phyloP scores from a whole-genome alignment of 1,140 invertebrate species.

The Cherax destructor region DNA sequence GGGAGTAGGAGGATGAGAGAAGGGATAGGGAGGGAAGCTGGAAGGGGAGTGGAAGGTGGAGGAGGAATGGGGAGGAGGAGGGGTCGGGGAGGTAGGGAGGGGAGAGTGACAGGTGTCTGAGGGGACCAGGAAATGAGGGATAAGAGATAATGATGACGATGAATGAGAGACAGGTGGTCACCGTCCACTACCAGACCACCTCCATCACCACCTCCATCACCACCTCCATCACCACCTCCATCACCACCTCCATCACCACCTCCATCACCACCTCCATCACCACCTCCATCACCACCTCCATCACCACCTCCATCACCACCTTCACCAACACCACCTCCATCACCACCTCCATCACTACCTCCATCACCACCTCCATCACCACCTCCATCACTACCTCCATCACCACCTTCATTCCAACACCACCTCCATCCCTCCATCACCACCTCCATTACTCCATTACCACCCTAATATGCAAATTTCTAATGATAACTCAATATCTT shows the following conservation, averaged over 20 bases:
- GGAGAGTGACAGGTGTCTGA: not conserved
- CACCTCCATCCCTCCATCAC: not conserved
- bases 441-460: not conserved
- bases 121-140: not conserved
- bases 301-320: not conserved
- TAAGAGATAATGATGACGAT: not conserved
- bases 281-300: not conserved
- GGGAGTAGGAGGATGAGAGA: no score
- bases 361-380: not conserved
- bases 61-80: not conserved
- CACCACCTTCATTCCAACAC: not conserved
- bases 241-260: not conserved
- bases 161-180: conserved; percentile 4
- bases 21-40: not conserved
- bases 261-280: not conserved
- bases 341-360: not conserved
- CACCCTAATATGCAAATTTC: no score
- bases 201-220: not conserved
- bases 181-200: not conserved
- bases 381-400: not conserved
- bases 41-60: not conserved
- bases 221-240: not conserved
- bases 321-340: not conserved
- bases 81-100: no score
- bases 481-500: no score